Percentiles rank a stretch among this genome's conserved stretches.
Conservation (phyloP, 1,140 invertebrate genomes). For the Papilio xuthus region DNA sequence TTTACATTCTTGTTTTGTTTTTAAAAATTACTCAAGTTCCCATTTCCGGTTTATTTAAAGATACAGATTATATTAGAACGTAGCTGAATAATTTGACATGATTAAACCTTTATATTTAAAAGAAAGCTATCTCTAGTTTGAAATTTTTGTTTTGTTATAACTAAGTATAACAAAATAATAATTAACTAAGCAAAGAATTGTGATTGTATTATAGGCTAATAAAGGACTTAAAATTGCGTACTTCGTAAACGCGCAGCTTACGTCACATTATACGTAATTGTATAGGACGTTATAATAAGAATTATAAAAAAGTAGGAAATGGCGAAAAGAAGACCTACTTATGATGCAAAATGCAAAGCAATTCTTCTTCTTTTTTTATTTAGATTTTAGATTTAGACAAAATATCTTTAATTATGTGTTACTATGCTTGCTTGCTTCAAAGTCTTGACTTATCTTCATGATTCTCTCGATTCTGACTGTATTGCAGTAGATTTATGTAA, state of each 20-base stretch:
- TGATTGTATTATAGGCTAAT: too few relatives aligned
- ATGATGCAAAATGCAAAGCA: too few relatives aligned
- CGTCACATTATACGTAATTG: slow-evolving; percentile 17
- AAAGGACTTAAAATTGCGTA: neutral
- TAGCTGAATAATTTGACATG: neutral
- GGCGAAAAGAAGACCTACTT: too few relatives aligned
- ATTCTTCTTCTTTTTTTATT: too few relatives aligned
- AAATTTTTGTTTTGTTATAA: too few relatives aligned
- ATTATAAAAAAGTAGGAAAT: neutral
- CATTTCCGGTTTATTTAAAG: slow-evolving; percentile 41
- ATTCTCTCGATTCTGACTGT: too few relatives aligned
- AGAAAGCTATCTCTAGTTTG: too few relatives aligned
- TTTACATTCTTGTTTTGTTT: neutral
- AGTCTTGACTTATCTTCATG: too few relatives aligned
- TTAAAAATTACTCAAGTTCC: slow-evolving; percentile 39
- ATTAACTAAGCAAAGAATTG: too few relatives aligned
- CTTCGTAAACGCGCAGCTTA: neutral
- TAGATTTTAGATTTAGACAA: neutral
- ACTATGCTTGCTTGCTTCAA: too few relatives aligned
- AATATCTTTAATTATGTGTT: neutral
- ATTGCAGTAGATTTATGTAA: too few relatives aligned
- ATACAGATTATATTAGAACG: slow-evolving; percentile 14
- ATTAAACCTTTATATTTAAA: neutral
- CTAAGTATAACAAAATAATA: neutral
- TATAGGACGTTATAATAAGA: neutral